Evolutionary conservation across 2,888 invertebrate genomes (phyloP).

Genomic region (Coelinius sp.): DNA sequence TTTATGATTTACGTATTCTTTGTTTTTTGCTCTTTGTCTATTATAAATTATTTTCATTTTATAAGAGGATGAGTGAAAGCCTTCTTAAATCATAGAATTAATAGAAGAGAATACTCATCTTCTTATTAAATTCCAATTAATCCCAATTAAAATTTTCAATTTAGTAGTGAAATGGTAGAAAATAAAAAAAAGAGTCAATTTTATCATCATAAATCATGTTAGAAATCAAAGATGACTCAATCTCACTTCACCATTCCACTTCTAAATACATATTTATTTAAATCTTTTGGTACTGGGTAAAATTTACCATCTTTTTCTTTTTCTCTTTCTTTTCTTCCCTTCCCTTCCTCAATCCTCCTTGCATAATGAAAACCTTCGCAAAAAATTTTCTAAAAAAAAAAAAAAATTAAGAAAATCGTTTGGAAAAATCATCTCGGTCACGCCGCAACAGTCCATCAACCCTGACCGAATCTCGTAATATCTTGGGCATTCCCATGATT

Average conservation of each 20-base stretch:
- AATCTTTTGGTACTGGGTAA: constrained; percentile 40
- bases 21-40: not conserved
- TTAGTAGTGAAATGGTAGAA: not conserved
- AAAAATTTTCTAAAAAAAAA: not conserved
- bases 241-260: not conserved
- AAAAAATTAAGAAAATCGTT: constrained; percentile 6
- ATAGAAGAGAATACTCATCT: not conserved
- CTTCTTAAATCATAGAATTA: not conserved
- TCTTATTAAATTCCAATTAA: not conserved
- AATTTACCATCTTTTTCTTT: constrained; percentile 40
- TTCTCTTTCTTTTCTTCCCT: constrained; percentile 34
- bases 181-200: too few species aligned
- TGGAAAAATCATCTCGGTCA: not conserved
- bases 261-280: not conserved
- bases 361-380: constrained; percentile 16
- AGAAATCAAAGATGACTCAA: too few species aligned
- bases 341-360: too few species aligned
- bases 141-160: not conserved
- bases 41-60: not conserved
- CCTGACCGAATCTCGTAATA: constrained; percentile 37
- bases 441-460: not conserved
- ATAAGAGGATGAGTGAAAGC: not conserved
- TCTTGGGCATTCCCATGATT: constrained; percentile 52
- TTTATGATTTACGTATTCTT: not conserved
- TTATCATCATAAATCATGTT: too few species aligned